Conservation (phyloP, 2,113 vertebrate genomes). For the Corythornis madagascariensis region DNA sequence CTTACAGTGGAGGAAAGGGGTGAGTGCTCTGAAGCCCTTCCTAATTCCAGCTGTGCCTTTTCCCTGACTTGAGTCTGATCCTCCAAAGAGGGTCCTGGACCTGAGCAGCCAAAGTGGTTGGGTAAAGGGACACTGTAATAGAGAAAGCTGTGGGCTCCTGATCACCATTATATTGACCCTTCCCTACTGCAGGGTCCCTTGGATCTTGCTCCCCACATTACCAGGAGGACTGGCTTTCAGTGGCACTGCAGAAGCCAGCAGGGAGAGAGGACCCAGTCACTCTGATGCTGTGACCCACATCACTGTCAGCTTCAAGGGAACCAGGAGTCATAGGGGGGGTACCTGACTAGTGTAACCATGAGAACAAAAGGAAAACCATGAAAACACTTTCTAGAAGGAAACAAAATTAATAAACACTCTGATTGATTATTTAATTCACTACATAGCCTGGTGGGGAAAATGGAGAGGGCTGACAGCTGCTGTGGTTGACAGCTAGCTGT, state of each 20-base stretch:
- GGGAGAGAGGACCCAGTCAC: background rate
- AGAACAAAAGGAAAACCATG: background rate
- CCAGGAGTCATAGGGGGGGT: background rate
- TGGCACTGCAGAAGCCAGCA: background rate
- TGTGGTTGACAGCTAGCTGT: background rate
- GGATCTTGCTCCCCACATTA: fast-evolving
- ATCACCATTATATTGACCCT: background rate
- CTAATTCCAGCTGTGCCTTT: background rate
- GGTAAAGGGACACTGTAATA: background rate
- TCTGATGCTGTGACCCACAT: background rate
- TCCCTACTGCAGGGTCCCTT: background rate
- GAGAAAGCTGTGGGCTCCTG: background rate
- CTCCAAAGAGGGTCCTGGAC: background rate
- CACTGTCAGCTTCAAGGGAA: background rate
- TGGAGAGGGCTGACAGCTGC: background rate
- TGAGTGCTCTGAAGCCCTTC: constrained; percentile 23
- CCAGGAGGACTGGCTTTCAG: background rate
- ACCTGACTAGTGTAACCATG: background rate
- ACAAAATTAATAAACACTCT: background rate
- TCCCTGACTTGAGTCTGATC: background rate
- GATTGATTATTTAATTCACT: background rate
- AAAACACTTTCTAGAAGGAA: background rate
- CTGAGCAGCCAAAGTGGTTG: background rate
- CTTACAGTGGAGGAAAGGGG: background rate
- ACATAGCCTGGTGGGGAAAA: background rate